A percentile compares a stretch with the other conserved stretches of the same genome.
Evolutionary conservation across 2,113 vertebrate species (phyloP).

Genomic region (Canis aureus): DNA sequence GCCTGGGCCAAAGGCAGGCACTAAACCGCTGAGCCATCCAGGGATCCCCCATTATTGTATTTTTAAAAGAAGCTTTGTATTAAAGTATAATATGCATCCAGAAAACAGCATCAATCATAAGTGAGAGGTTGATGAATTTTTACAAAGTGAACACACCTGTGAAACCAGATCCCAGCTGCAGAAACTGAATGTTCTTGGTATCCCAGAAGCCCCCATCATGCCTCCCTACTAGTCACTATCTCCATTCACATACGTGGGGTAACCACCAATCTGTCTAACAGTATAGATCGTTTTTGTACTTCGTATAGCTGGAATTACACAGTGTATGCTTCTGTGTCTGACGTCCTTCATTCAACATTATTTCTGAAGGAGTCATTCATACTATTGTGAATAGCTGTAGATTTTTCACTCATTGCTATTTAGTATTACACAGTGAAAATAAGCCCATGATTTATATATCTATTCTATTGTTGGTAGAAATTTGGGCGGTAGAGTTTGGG

Average conservation of each 20-base stretch:
- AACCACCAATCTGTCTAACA: not conserved
- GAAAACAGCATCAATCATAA: not conserved
- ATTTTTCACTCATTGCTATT: not conserved
- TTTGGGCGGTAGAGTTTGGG: not conserved
- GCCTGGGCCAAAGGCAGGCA: too few relatives aligned
- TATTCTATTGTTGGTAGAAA: not conserved
- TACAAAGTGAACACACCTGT: not conserved
- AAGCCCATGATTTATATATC: not conserved
- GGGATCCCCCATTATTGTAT: not conserved
- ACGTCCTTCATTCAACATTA: not conserved
- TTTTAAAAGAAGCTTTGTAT: constrained; percentile 34
- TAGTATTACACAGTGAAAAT: not conserved
- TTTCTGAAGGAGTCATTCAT: not conserved
- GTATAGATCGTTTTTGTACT: not conserved
- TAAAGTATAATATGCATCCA: not conserved
- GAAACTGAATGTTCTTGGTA: not conserved
- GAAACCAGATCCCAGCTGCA: not conserved
- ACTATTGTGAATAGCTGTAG: not conserved
- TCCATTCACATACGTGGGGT: not conserved
- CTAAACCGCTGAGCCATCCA: too few relatives aligned
- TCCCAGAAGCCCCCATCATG: not conserved
- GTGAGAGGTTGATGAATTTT: not conserved
- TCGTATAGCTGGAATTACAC: not conserved
- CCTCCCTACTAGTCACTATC: not conserved
- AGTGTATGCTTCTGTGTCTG: not conserved